Percentiles rank a stretch among this genome's conserved stretches.
These are phyloP conservation scores for Mareca penelope DNA, from an alignment of 2,797 vertebrate species.

Conservation along the genomic window DNA sequence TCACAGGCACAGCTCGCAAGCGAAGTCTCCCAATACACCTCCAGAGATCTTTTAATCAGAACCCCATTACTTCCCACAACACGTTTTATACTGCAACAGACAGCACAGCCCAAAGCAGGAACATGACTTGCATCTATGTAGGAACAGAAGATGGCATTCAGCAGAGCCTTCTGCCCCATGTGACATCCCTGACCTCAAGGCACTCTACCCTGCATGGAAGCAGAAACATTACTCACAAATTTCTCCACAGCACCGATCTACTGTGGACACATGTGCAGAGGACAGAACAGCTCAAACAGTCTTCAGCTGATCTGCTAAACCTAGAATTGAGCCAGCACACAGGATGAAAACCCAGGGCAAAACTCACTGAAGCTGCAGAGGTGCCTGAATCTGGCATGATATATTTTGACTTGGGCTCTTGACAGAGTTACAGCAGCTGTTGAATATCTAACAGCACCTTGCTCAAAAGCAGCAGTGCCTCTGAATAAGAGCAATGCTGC, in stretches of 20 bases:
- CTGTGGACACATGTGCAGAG: neutral
- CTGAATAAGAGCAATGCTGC: neutral
- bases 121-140: neutral
- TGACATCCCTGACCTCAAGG: neutral
- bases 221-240: accelerated
- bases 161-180: neutral
- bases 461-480: neutral
- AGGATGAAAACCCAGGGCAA: neutral
- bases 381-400: neutral
- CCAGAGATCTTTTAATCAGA: neutral
- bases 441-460: neutral
- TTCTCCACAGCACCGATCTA: neutral
- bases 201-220: accelerated
- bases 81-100: neutral
- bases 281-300: neutral
- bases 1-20: neutral
- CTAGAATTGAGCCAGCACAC: neutral
- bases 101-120: neutral
- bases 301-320: neutral
- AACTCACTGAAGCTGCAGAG: neutral
- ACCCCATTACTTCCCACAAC: neutral
- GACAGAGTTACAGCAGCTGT: neutral
- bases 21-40: neutral
- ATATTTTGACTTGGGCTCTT: accelerated
- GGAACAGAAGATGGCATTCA: neutral